Evolutionary conservation across 2,113 vertebrate genomes (phyloP).

Genomic region (Periophthalmodon schlosseri): DNA sequence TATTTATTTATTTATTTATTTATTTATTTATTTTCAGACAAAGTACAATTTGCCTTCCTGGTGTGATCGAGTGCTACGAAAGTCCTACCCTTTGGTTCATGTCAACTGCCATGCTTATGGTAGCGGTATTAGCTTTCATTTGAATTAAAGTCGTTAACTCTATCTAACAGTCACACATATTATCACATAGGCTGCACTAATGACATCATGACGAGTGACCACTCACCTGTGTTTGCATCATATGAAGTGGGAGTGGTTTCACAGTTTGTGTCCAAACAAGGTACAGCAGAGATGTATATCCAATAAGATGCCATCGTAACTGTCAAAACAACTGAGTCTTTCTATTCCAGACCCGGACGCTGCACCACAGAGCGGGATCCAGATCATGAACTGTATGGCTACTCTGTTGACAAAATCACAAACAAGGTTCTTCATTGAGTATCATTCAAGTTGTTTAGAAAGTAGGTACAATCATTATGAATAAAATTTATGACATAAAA

Average conservation of each 20-base stretch:
- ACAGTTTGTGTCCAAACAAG: conserved; percentile 96
- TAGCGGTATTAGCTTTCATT: conserved; percentile 63
- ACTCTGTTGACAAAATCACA: conserved; percentile 92
- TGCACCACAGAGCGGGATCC: conserved; percentile 86
- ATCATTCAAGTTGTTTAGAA: conserved; percentile 94
- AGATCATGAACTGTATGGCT: conserved; percentile 88
- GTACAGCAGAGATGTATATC: conserved; percentile 56
- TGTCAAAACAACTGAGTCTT: not conserved
- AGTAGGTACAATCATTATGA: conserved; percentile 69
- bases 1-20: not conserved
- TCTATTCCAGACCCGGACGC: conserved; percentile 80
- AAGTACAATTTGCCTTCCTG: conserved; percentile 98
- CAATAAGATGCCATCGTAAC: not conserved
- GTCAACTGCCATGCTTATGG: conserved; percentile 95
- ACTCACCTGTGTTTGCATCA: conserved; percentile 95
- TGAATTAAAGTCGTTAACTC: not conserved
- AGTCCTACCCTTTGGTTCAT: conserved; percentile 93
- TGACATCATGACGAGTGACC: conserved; percentile 95
- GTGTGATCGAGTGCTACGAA: conserved; percentile 97
- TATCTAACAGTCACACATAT: not conserved
- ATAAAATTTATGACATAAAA: not conserved
- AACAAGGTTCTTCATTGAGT: conserved; percentile 97
- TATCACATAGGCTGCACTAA: conserved; percentile 86
- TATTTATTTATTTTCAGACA: conserved; percentile 75
- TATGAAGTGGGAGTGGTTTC: conserved; percentile 97